phyloP scores from a whole-genome alignment of 2,888 invertebrate genomes.

The Aphidoletes aphidimyza region DNA sequence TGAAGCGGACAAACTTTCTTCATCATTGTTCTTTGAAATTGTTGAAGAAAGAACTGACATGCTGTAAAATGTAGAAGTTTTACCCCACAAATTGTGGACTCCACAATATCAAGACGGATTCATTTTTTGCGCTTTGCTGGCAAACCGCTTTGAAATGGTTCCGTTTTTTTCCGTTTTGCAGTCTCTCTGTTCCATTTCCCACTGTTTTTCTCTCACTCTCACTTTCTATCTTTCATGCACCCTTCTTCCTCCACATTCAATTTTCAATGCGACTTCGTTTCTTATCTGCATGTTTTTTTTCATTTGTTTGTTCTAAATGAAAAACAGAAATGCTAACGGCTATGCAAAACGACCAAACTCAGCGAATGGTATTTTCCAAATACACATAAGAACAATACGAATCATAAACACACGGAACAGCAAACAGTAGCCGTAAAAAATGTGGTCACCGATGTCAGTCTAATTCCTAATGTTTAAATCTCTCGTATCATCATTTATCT shows the following conservation, averaged over 20 bases:
- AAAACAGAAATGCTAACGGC: conserved; percentile 4
- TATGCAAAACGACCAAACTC: neutral
- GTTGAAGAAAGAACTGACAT: conserved; percentile 13
- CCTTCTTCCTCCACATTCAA: too few relatives aligned
- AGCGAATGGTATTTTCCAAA: neutral
- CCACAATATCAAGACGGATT: conserved; percentile 7
- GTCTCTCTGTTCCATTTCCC: too few relatives aligned
- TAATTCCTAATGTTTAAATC: conserved; percentile 47
- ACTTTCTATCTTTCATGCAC: too few relatives aligned
- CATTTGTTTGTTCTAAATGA: neutral
- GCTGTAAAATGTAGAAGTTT: conserved; percentile 41
- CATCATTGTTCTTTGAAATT: neutral
- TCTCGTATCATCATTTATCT: conserved; percentile 43
- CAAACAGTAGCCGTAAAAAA: neutral
- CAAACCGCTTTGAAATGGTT: neutral
- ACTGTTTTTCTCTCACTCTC: too few relatives aligned
- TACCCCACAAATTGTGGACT: conserved; percentile 21
- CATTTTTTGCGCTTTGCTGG: neutral
- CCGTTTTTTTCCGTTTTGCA: conserved; percentile 8
- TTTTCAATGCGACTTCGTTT: neutral
- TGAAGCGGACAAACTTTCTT: conserved; percentile 21
- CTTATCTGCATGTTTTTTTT: conserved; percentile 19
- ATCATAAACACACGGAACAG: neutral
- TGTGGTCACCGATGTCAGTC: conserved; percentile 27
- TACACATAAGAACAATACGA: neutral